Conservation (phyloP, 53 echinoderm and acorn worm genomes). For the Apostichopus leukothele region DNA sequence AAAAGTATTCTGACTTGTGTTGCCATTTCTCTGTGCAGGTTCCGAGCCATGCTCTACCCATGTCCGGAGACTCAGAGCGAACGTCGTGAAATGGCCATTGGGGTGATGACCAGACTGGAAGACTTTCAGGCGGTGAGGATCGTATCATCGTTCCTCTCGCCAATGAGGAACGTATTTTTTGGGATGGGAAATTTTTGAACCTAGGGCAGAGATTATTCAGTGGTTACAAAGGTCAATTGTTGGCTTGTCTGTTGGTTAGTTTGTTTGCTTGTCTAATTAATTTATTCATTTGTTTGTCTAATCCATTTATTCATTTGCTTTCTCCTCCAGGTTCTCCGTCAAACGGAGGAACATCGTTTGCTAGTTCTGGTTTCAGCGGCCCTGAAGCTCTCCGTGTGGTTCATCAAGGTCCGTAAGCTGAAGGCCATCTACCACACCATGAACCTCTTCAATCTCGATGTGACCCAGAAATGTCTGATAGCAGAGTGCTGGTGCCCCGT, state of each 20-base stretch:
- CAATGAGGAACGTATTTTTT: no score
- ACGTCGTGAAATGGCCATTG: constrained; percentile 87
- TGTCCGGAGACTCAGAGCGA: constrained; percentile 89
- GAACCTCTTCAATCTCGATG: constrained; percentile 95
- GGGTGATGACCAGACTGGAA: constrained; percentile 83
- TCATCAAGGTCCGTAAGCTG: constrained; percentile 97
- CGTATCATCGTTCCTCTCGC: no score
- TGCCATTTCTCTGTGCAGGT: constrained; percentile 49
- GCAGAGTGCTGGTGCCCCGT: constrained; percentile 99
- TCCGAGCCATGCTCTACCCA: constrained; percentile 95
- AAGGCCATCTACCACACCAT: constrained; percentile 99
- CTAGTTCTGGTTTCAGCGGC: constrained; percentile 74
- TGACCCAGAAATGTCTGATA: constrained; percentile 96
- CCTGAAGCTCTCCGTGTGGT: constrained; percentile 84
- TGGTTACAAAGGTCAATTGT: no score
- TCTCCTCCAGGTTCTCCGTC: constrained; percentile 67
- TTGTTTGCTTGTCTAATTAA: no score
- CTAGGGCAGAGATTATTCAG: no score
- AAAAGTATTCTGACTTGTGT: neutral
- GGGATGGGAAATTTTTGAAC: no score
- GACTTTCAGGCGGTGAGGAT: constrained; percentile 64
- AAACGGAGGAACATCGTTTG: constrained; percentile 92
- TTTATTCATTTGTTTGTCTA: no score
- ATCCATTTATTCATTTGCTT: no score
- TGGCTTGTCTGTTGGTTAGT: no score